Conservation (phyloP, 92 coral and sea anemone species). For the Porites lobata region DNA sequence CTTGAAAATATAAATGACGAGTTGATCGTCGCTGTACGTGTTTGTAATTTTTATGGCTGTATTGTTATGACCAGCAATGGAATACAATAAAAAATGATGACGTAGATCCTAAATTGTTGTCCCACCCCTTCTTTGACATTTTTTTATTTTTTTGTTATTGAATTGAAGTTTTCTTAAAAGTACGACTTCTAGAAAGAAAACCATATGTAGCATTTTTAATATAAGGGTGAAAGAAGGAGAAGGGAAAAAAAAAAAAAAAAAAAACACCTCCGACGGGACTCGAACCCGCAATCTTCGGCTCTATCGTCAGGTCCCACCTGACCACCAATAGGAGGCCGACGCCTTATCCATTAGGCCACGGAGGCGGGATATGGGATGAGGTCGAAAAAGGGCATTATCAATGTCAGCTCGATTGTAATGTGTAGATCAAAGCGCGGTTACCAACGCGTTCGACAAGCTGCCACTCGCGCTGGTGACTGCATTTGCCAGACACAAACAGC, state of each 20-base stretch:
- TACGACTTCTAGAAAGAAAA: too few relatives aligned
- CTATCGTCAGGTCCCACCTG: conserved; percentile 34
- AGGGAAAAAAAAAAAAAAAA: neutral
- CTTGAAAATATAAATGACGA: neutral
- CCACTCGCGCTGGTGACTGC: too few relatives aligned
- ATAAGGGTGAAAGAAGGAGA: neutral
- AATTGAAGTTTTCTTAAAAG: too few relatives aligned
- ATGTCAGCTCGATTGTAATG: too few relatives aligned
- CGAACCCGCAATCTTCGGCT: conserved; percentile 96
- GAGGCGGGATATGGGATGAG: neutral
- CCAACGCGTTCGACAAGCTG: too few relatives aligned
- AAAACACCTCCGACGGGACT: conserved; percentile 92
- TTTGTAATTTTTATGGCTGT: conserved; percentile 25
- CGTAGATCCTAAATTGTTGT: too few relatives aligned
- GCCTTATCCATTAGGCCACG: conserved; percentile 86
- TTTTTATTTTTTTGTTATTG: too few relatives aligned
- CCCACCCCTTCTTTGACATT: too few relatives aligned
- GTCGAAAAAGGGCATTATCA: neutral
- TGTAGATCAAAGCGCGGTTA: too few relatives aligned
- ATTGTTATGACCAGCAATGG: neutral
- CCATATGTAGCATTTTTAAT: too few relatives aligned
- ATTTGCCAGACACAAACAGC: too few relatives aligned
- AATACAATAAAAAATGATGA: conserved; percentile 5
- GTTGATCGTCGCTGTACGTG: neutral
- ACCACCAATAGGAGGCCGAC: conserved; percentile 77